These are phyloP conservation scores for Gulo gulo DNA, from an alignment of 2,113 vertebrate species.

Conservation along the genomic window DNA sequence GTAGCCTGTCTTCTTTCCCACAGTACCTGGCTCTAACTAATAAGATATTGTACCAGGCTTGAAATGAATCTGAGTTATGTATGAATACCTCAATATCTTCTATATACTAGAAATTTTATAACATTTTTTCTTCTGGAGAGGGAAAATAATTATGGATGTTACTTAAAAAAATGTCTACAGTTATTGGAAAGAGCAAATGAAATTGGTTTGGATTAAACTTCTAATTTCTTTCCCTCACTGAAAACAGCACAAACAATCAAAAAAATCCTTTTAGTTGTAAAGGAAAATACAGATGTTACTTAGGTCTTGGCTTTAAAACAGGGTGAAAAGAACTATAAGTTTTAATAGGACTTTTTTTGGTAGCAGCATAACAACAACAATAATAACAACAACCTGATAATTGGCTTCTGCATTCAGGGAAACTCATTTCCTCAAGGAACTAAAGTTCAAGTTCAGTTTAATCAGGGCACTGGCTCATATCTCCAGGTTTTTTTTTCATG, in stretches of 20 bases:
- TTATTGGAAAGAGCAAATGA: background rate
- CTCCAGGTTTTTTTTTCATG: background rate
- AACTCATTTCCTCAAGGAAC: background rate
- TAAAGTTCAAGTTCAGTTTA: background rate
- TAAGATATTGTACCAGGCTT: background rate
- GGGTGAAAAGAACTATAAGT: background rate
- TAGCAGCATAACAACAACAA: background rate
- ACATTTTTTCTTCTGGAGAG: background rate
- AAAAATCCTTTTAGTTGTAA: background rate
- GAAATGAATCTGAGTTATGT: background rate
- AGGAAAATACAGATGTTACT: background rate
- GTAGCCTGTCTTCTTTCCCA: background rate
- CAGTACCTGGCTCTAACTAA: background rate
- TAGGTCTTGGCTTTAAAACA: background rate
- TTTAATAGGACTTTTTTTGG: background rate
- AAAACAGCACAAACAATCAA: background rate
- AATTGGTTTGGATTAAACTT: background rate
- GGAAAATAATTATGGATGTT: background rate
- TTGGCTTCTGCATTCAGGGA: background rate
- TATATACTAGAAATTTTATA: background rate
- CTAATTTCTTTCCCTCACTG: background rate
- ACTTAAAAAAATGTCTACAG: background rate
- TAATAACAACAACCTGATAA: background rate
- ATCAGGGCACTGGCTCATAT: background rate
- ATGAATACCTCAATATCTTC: background rate